A percentile compares a stretch with the other conserved stretches of the same genome.
These are phyloP conservation scores for Oppia nitens DNA, from an alignment of 1,140 invertebrate genomes.

Conservation along the genomic window DNA sequence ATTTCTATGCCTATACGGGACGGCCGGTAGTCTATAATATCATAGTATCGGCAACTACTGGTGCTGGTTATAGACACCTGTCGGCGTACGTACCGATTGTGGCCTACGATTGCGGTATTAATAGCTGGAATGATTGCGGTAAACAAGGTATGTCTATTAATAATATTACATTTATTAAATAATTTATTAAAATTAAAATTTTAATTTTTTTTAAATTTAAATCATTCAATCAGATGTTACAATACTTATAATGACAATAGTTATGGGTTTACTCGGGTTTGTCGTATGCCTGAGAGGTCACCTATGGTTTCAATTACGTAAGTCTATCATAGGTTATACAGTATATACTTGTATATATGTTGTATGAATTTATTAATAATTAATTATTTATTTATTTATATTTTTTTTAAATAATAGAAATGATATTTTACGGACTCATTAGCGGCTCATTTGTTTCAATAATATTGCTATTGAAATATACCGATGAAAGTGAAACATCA, in stretches of 20 bases:
- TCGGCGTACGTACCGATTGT: neutral
- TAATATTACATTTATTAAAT: neutral
- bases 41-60: neutral
- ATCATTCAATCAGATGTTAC: neutral
- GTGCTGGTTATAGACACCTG: no score
- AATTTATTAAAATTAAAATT: neutral
- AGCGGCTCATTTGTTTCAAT: neutral
- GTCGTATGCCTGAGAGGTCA: slow-evolving; percentile 1
- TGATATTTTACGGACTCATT: neutral
- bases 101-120: slow-evolving; percentile 1
- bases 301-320: neutral
- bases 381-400: no score
- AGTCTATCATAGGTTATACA: no score
- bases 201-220: no score
- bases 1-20: neutral
- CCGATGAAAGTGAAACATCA: neutral
- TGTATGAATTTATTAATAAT: no score
- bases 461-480: neutral
- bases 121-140: neutral
- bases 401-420: neutral
- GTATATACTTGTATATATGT: no score
- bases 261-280: neutral
- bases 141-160: neutral
- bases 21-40: neutral
- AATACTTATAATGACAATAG: neutral